These are phyloP conservation scores for Platycheirus albimanus DNA, from an alignment of 2,888 invertebrate genomes.

Conservation along the genomic window DNA sequence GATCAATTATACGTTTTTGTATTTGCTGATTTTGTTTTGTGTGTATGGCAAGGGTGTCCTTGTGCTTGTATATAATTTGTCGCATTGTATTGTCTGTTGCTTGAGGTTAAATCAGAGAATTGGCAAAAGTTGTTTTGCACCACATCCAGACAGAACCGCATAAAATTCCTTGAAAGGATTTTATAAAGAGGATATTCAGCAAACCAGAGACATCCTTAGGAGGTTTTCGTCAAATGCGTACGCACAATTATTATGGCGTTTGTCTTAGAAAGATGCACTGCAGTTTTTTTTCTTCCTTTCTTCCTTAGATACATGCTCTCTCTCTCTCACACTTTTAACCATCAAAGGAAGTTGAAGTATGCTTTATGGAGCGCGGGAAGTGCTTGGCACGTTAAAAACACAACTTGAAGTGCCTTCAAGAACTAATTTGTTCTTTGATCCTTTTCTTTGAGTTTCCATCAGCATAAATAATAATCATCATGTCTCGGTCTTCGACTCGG, in stretches of 20 bases:
- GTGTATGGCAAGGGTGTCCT: not conserved
- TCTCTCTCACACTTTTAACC: no score
- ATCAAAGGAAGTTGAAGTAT: constrained; percentile 49
- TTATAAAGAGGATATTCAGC: constrained; percentile 3
- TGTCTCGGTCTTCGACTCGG: no score
- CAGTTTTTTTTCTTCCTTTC: not conserved
- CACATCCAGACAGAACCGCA: constrained; percentile 19
- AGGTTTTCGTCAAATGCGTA: constrained; percentile 27
- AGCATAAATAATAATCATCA: constrained; percentile 4
- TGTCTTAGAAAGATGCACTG: constrained; percentile 39
- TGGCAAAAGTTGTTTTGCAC: constrained; percentile 21
- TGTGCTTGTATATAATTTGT: constrained; percentile 31
- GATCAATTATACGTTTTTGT: constrained; percentile 37
- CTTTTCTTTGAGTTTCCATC: constrained; percentile 34
- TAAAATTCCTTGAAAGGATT: constrained; percentile 15
- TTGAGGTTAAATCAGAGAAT: constrained; percentile 44
- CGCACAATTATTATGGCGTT: constrained; percentile 44
- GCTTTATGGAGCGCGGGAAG: constrained; percentile 18
- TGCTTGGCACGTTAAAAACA: constrained; percentile 28
- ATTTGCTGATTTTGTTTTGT: constrained; percentile 32
- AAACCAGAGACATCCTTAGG: constrained; percentile 18
- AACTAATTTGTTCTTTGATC: constrained; percentile 56
- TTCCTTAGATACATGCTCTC: not conserved
- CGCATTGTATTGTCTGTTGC: constrained; percentile 51
- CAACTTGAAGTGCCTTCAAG: constrained; percentile 44